phyloP scores from a whole-genome alignment of 2,888 invertebrate species.

The Sylvicola cinctus region DNA sequence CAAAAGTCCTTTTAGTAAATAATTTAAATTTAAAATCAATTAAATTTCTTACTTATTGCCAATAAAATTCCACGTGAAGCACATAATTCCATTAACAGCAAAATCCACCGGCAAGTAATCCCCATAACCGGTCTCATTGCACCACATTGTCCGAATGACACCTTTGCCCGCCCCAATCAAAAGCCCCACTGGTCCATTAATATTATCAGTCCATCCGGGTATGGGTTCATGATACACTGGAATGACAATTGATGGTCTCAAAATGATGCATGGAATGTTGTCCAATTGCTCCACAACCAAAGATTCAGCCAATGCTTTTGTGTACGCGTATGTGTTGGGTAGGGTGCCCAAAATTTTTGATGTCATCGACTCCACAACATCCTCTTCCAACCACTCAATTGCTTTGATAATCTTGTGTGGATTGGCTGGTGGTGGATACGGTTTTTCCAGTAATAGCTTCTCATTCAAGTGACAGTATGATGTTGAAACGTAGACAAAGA shows the following conservation, averaged over 20 bases:
- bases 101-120: conserved; percentile 66
- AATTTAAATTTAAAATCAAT: conserved; percentile 6
- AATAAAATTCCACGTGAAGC: conserved; percentile 44
- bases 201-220: conserved; percentile 84
- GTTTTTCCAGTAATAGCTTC: conserved; percentile 57
- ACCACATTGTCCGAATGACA: conserved; percentile 74
- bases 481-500: conserved; percentile 67
- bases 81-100: conserved; percentile 55
- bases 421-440: conserved; percentile 67
- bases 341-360: conserved; percentile 47
- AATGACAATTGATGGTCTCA: conserved; percentile 78
- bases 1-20: not conserved
- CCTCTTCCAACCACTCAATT: conserved; percentile 60
- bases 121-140: conserved; percentile 53
- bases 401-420: conserved; percentile 54
- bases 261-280: conserved; percentile 55
- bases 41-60: conserved; percentile 26
- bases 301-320: conserved; percentile 78
- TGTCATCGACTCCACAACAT: conserved; percentile 40
- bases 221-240: conserved; percentile 69
- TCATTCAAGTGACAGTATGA: conserved; percentile 80
- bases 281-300: conserved; percentile 58
- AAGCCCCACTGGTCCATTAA: conserved; percentile 78
- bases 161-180: conserved; percentile 70
- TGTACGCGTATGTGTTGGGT: conserved; percentile 87